Base-by-base conservation (phyloP, 2,113 vertebrate species). In the Scortum barcoo region DNA sequence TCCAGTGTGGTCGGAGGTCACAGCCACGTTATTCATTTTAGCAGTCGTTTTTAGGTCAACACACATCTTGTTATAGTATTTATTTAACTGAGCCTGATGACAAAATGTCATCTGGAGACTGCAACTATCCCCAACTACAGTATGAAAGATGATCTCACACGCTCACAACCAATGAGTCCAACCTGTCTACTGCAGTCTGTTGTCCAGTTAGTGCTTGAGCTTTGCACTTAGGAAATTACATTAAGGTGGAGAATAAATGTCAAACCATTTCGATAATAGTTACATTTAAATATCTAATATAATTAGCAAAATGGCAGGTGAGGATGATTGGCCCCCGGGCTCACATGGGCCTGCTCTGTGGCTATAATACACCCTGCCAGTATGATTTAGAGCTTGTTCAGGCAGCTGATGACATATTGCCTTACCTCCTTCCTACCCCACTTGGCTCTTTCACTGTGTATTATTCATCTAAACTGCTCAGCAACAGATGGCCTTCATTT, bases 401-500 rank as follows among this genome's bases (percentile, higher is more conserved):
- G 54, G 69, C 78, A 6, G 20, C 66, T 46, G 42, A 76, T 88
- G 80, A 84, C 81, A 76, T 83, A 80, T 73, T 81, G 46, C 77
- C 61, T 78, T 70, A 68, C 57, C 70, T 72, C 84, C 70, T 69
- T 89, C 71, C 57, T 72, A 51, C 75, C 80, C 76, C 85, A 82
- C 77, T 80, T 74, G 63, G 22, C 68, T 78, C 65, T 75, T 65
- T 88, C 83, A 60, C 54, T 60, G 65, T 83, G 65, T 84, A 81
- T 90, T 88, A 83, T 86, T 91, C 81, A 90, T 83, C 62, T 57
- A 13, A 87, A 70, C 77, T 70, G 58, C 70, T 77, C 79, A 61
- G 77, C 82, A 90, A 84, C 80, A 87, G 82, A 88, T 87, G 79
- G 70, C 63, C 57, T 62, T 78, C 33, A 66, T 76, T 88, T 50